Percentiles rank a stretch among this genome's conserved stretches.
Conservation (phyloP, 2,888 invertebrate genomes). For the Caenorhabditis imperialis region DNA sequence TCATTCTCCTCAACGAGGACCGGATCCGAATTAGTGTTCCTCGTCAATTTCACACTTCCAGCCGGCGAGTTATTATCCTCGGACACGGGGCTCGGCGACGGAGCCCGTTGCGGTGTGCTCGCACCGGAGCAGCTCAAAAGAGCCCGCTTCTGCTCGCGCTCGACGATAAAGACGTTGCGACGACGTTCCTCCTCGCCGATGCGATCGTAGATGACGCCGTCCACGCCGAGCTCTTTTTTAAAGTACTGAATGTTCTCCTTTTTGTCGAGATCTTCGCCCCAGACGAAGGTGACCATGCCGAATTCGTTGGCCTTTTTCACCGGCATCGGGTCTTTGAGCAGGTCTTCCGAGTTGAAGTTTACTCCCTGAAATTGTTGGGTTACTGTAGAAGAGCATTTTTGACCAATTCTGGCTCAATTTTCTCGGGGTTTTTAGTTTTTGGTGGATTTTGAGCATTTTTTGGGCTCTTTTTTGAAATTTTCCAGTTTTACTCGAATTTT, state of each 20-base stretch:
- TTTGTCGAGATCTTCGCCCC: conserved; percentile 96
- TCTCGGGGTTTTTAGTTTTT: too few species aligned
- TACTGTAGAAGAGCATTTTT: too few species aligned
- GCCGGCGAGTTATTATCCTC: conserved; percentile 38
- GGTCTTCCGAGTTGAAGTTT: conserved; percentile 92
- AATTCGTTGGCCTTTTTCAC: conserved; percentile 83
- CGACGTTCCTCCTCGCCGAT: conserved; percentile 75
- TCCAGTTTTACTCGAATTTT: too few species aligned
- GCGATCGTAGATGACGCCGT: conserved; percentile 95
- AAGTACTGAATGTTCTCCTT: conserved; percentile 88
- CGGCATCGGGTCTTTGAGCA: conserved; percentile 84
- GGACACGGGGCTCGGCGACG: conserved; percentile 28
- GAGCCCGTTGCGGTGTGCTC: conserved; percentile 48
- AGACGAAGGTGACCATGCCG: conserved; percentile 90
- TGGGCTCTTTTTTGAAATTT: too few species aligned
- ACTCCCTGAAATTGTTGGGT: conserved; percentile 87
- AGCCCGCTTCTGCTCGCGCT: conserved; percentile 71
- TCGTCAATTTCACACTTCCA: conserved; percentile 4
- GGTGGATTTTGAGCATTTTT: too few species aligned
- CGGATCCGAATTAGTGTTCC: conserved; percentile 34
- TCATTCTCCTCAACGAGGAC: conserved; percentile 34
- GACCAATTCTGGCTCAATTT: too few species aligned
- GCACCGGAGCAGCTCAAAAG: conserved; percentile 48
- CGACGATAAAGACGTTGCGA: conserved; percentile 74
- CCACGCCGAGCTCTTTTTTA: conserved; percentile 91